These are phyloP conservation scores for Siniperca obscura DNA, from an alignment of 2,797 vertebrate species.

Conservation along the genomic window DNA sequence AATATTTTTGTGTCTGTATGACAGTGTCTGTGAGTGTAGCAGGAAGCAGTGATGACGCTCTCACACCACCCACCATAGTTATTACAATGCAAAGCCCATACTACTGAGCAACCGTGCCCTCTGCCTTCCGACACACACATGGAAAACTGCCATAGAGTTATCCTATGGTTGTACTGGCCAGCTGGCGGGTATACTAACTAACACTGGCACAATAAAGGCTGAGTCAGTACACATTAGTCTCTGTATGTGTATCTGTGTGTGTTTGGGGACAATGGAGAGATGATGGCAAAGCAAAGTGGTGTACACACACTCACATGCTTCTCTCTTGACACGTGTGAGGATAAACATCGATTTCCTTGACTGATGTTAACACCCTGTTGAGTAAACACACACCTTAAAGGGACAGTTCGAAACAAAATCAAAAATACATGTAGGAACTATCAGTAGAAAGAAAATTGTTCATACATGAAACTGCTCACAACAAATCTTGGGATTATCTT, in stretches of 20 bases:
- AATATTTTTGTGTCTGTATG: slow-evolving; percentile 49
- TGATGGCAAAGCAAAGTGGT: slow-evolving; percentile 81
- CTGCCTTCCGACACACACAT: slow-evolving; percentile 52
- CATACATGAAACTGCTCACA: no score
- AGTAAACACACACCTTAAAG: slow-evolving; percentile 75
- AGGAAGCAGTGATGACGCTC: slow-evolving; percentile 75
- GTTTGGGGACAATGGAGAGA: slow-evolving; percentile 78
- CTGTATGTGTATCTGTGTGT: slow-evolving; percentile 71
- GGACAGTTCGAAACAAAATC: no score
- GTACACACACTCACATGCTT: slow-evolving; percentile 59
- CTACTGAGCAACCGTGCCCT: slow-evolving; percentile 47
- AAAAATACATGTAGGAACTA: no score
- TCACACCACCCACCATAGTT: slow-evolving; percentile 67
- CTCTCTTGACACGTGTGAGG: slow-evolving; percentile 73
- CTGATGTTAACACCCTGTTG: slow-evolving; percentile 81
- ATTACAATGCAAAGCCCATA: slow-evolving; percentile 61
- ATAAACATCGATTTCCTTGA: slow-evolving; percentile 77
- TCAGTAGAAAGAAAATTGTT: no score
- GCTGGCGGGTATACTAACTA: slow-evolving; percentile 45
- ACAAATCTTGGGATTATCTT: no score
- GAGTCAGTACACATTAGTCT: slow-evolving; percentile 64
- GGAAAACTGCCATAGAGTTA: slow-evolving; percentile 68
- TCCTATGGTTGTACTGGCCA: slow-evolving; percentile 39
- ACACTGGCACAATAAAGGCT: slow-evolving; percentile 61
- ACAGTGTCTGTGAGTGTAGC: slow-evolving; percentile 30